phyloP scores from a whole-genome alignment of 2,888 invertebrate genomes.

The Synanthedon tipuliformis region DNA sequence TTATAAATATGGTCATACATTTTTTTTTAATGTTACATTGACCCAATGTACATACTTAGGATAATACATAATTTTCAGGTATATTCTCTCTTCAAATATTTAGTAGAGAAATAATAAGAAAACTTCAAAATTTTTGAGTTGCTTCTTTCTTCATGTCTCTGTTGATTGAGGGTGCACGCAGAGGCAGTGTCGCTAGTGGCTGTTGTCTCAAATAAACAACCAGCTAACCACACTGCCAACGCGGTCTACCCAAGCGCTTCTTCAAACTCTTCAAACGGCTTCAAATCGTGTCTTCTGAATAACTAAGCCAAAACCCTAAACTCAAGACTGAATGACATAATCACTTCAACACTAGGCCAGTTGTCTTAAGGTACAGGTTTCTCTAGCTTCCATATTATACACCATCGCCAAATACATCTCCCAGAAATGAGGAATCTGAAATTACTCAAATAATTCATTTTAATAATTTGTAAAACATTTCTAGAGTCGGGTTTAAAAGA shows the following conservation, averaged over 20 bases:
- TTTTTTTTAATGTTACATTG: no score
- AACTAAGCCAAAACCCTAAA: background rate
- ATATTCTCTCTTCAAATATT: no score
- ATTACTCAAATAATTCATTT: no score
- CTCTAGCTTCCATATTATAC: background rate
- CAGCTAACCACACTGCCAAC: slow-evolving; percentile 99
- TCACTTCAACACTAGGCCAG: background rate
- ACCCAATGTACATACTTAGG: no score
- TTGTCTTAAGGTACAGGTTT: background rate
- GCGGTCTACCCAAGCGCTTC: slow-evolving; percentile 67
- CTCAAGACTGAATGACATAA: background rate
- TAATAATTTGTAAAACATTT: no score
- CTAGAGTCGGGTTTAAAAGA: no score
- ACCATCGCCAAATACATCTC: no score
- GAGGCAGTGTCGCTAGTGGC: slow-evolving; percentile 96
- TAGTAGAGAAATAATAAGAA: no score
- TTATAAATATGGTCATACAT: no score
- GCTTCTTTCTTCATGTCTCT: slow-evolving; percentile 1
- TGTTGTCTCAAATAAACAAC: slow-evolving; percentile 88
- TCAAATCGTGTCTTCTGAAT: background rate
- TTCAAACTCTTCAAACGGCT: no score
- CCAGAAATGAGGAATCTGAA: no score
- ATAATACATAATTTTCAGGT: no score
- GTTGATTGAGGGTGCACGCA: slow-evolving; percentile 72
- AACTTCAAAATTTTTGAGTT: background rate